phyloP scores from a whole-genome alignment of 2,888 invertebrate genomes.

The Caenorhabditis panamensis region DNA sequence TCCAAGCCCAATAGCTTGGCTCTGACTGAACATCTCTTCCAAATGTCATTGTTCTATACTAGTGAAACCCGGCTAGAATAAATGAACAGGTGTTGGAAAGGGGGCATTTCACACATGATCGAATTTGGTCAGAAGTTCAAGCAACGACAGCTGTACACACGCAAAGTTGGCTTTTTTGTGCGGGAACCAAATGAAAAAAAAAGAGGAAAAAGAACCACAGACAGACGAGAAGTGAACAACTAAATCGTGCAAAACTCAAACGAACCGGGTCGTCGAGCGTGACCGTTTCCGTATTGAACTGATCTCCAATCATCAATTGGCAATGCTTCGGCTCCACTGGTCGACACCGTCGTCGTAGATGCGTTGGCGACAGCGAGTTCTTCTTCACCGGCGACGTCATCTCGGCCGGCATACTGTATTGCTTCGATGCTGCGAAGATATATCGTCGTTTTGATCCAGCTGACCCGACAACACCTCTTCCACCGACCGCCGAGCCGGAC shows the following conservation, averaged over 20 bases:
- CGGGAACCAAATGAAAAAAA: slow-evolving; percentile 8
- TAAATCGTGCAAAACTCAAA: slow-evolving; percentile 26
- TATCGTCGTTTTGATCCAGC: slow-evolving; percentile 69
- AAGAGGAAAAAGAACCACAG: neutral
- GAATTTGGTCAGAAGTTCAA: slow-evolving; percentile 8
- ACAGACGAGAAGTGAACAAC: slow-evolving; percentile 4
- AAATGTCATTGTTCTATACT: slow-evolving; percentile 7
- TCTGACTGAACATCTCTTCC: slow-evolving; percentile 3
- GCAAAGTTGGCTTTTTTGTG: slow-evolving; percentile 7
- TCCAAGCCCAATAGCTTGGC: too few species aligned
- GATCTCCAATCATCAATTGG: slow-evolving; percentile 72
- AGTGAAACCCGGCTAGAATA: neutral
- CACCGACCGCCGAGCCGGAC: slow-evolving; percentile 58
- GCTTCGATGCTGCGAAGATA: slow-evolving; percentile 69
- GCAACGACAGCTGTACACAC: slow-evolving; percentile 3
- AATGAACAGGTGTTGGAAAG: slow-evolving; percentile 1
- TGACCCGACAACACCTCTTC: slow-evolving; percentile 66
- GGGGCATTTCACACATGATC: slow-evolving; percentile 5
- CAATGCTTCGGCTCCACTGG: slow-evolving; percentile 69
- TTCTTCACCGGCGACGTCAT: slow-evolving; percentile 64
- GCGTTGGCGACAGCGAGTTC: slow-evolving; percentile 61
- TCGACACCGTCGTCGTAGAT: slow-evolving; percentile 54
- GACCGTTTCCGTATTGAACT: slow-evolving; percentile 71
- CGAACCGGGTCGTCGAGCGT: slow-evolving; percentile 76
- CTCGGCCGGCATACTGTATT: slow-evolving; percentile 71